Base-by-base conservation (phyloP, 2,888 invertebrate genomes). In the Ophion obscuratus region DNA sequence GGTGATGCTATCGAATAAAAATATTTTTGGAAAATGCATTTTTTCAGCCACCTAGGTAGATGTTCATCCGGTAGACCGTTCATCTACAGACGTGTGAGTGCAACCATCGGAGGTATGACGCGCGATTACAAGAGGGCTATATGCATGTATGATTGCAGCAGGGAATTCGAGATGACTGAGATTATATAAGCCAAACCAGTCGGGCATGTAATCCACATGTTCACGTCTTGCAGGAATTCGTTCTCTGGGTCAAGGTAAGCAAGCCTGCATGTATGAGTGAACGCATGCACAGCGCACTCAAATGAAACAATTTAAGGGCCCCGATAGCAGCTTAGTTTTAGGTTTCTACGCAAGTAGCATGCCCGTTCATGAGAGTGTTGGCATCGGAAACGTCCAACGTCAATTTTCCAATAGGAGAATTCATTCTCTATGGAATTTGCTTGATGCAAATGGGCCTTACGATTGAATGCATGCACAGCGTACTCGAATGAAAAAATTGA, bases 161-260 rank as follows among this genome's bases (percentile, higher is more conserved):
- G 40, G 57, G 57, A 24, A 74, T 70, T 61, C 66, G 59, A 73
- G 70, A 84, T 78, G 40, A 67, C 67, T 64, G 59, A 47, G 67
- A 84, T 88, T 88, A 86, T 82, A 85, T 88, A 87, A 86, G 81
- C 66, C 68, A 76, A 86, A 87, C 80, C 83, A 86, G 86, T 86
- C 76, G 85, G 81, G 81, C 84, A 88, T 87, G 91, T 90, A 92
- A 92, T 89, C 88, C 88, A 78, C 85, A 82, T 87, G 88, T 89
- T 88, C 86, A 87, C 78, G 84, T 86, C 75, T 88, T 88, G 86
- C 89, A 84, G 87, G 85, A 89, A 90, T 87, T 84, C 86, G 86
- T 88, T 91, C 91, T 92, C 89, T 92, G 91, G 92, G 93, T 92
- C 93, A 93, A 93, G 93, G 92, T 88, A 87, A 93, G 87, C 86